Evolutionary conservation across 2,888 invertebrate species (phyloP), one percentile per base, ranked within the genome.

Genomic region (Pherbina coryleti): DNA sequence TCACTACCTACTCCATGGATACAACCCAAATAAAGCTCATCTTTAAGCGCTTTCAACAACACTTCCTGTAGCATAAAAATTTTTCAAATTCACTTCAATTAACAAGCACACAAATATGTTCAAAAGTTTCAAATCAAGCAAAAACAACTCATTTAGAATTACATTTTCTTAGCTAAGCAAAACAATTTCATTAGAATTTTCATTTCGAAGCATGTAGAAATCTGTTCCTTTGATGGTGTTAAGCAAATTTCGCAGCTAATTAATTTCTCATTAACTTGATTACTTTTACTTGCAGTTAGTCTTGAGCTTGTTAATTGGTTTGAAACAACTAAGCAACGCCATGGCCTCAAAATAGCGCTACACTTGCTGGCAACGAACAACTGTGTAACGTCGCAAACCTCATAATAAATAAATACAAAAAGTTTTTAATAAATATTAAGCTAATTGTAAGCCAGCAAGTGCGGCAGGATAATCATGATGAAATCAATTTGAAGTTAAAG

Each of bases 241-340:
- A 31, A 31, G 53, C n/a, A 67, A 37, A 66, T 31, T 64, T 75
- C n/a, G 75, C 57, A 64, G 37, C 25, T 55, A 75, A 75, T 75
- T 75, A 75, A 67, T 75, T 74, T 37, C 67, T 55, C 75, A 67
- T 75, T 67, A 67, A 34, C 14, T 37, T 31, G 67, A 75, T 55
- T 75, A 37, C 75, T 55, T 25, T 53, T 53, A 34, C 71, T 55
- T 55, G 71, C 71, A 55, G 70, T 8, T 7, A 67, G 37, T 49
- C 49, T n/a, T 64, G 44, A 11, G 22, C 44, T 73, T 25, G 44
- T 62, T 60, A 73, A 55, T 73, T 73, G 73, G 17, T 73, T 70
- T 44, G 34, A 34, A 66, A 34, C 31, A 28, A 53, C n/a, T 55
- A 19, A 17, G 34, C 9, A n/a, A n/a, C 49, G 14, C 14, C 22